phyloP scores from a whole-genome alignment of 2,888 invertebrate genomes.

The Polydrusus tereticollis region DNA sequence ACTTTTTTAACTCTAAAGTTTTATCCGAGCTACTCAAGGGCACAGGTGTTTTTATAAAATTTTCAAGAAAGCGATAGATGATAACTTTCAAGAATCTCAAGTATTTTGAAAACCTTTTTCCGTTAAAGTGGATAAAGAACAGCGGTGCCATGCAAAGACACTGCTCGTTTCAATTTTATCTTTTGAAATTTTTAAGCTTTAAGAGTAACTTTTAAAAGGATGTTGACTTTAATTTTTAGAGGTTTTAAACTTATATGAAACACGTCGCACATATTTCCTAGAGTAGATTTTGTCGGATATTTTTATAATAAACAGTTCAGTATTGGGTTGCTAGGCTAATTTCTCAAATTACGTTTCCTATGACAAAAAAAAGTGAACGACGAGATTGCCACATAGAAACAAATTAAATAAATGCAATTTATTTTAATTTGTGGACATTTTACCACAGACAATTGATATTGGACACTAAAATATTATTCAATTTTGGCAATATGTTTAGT shows the following conservation, averaged over 20 bases:
- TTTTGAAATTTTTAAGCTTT: slow-evolving; percentile 17
- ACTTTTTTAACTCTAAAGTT: slow-evolving; percentile 15
- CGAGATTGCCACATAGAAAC: too few species aligned
- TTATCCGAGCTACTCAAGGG: slow-evolving; percentile 13
- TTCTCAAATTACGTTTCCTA: too few species aligned
- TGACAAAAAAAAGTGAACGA: too few species aligned
- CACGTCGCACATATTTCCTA: neutral
- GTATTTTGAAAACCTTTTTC: slow-evolving; percentile 22
- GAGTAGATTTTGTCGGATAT: too few species aligned
- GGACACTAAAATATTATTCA: too few species aligned
- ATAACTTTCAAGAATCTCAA: slow-evolving; percentile 22
- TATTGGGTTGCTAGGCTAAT: too few species aligned
- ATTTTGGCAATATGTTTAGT: too few species aligned
- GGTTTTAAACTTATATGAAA: neutral
- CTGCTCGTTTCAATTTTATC: slow-evolving; percentile 11
- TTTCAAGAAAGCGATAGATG: slow-evolving; percentile 28
- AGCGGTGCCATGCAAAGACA: neutral
- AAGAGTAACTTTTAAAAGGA: slow-evolving; percentile 12
- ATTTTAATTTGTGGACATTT: too few species aligned
- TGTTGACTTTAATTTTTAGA: slow-evolving; percentile 17
- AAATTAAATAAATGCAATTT: too few species aligned
- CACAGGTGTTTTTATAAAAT: slow-evolving; percentile 32
- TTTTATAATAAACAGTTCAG: too few species aligned
- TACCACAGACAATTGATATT: too few species aligned
- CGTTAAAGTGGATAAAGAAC: slow-evolving; percentile 8